Percentiles rank a stretch among this genome's conserved stretches.
These are phyloP conservation scores for Lagothrix lagotricha DNA, from an alignment of 2,797 vertebrate species.

Conservation along the genomic window DNA sequence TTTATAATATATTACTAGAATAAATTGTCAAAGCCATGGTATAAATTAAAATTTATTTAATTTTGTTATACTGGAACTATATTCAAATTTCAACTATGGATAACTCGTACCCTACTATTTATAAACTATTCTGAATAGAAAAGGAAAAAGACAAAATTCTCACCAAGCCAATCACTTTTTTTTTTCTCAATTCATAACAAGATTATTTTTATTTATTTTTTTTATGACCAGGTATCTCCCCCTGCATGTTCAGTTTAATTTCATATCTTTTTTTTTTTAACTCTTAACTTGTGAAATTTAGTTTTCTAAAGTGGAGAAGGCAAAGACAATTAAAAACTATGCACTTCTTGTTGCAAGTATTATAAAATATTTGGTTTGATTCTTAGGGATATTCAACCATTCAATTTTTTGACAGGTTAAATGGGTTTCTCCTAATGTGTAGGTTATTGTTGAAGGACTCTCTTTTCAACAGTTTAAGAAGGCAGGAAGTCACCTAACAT, in stretches of 20 bases:
- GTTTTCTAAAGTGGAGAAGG: not conserved
- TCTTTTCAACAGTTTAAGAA: conserved; percentile 64
- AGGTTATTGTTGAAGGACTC: conserved; percentile 68
- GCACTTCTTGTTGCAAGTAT: conserved; percentile 21
- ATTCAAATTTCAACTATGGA: not conserved
- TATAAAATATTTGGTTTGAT: conserved; percentile 53
- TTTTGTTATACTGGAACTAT: not conserved
- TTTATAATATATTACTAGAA: not conserved
- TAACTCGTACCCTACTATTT: not conserved
- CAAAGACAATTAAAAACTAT: conserved; percentile 2
- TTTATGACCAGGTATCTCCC: not conserved
- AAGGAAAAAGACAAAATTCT: not conserved
- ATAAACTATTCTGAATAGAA: not conserved
- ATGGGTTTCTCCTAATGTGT: conserved; percentile 73
- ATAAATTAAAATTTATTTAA: not conserved
- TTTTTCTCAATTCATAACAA: not conserved
- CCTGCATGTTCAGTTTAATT: not conserved
- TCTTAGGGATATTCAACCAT: conserved; percentile 30
- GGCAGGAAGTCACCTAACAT: conserved; percentile 72
- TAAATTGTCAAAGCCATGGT: not conserved
- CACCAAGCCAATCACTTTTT: not conserved
- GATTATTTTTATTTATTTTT: conserved; percentile 13
- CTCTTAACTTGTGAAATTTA: conserved; percentile 13
- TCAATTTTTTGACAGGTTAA: conserved; percentile 68
- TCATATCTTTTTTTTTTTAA: not conserved